A percentile compares a stretch with the other conserved stretches of the same genome.
phyloP scores from a whole-genome alignment of 2,113 vertebrate species.

The Bombycilla garrulus region DNA sequence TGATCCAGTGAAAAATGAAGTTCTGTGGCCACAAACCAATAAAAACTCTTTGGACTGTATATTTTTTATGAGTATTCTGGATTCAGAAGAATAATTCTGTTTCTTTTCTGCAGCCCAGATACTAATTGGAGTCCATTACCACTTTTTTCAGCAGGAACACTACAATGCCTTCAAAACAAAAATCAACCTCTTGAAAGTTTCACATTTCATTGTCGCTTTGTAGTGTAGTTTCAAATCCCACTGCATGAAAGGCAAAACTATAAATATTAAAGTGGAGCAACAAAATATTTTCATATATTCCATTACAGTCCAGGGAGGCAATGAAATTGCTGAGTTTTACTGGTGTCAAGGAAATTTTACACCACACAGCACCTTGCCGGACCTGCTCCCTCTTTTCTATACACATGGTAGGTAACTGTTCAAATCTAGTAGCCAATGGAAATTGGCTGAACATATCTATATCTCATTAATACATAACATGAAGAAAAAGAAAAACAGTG shows the following conservation, averaged over 20 bases:
- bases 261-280: conserved; percentile 21
- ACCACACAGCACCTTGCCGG: background rate
- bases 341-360: background rate
- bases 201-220: background rate
- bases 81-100: conserved; percentile 2
- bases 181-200: background rate
- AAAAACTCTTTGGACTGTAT: background rate
- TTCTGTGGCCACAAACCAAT: conserved; percentile 6
- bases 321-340: background rate
- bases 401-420: background rate
- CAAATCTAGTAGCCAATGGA: background rate
- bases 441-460: background rate
- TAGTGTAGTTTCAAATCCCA: background rate
- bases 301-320: background rate
- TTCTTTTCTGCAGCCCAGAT: background rate
- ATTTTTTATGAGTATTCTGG: background rate
- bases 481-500: background rate
- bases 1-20: background rate
- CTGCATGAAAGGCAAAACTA: background rate
- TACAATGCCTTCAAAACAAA: background rate
- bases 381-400: background rate
- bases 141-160: background rate
- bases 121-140: background rate
- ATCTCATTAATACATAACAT: background rate
- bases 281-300: background rate